Base-by-base conservation (phyloP, 92 coral and sea anemone genomes). In the Anthopleura xanthogrammica region DNA sequence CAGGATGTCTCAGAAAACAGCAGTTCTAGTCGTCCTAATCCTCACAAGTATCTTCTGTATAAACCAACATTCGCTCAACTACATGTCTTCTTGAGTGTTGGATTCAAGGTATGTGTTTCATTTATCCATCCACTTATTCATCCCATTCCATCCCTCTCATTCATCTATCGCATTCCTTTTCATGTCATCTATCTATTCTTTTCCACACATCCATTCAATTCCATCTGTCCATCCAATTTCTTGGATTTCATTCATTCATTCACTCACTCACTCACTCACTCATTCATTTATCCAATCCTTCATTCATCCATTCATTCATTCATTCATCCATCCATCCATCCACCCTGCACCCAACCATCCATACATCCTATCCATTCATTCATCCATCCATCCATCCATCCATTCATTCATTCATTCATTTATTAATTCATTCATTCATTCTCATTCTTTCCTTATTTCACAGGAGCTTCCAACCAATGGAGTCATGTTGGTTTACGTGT, bases 31-130 rank as follows among this genome's bases (percentile, higher is more conserved):
- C 87, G 92, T 57, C 91, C 98, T 12, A 96, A 96, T 58, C 99
- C 99, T 20, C 99, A 96, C 89, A 96, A 96, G 87, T 96, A 94
- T 80, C 93, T 96, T 36, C 86, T 96, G 43, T 96, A 96, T 85
- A 96, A 96, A 79, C 99, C 99, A 16, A 92, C 98, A 4, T 87
- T 94, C 23, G 76, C 96, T 19, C 99, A 96, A 88, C 80, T 96
- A 36, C 85, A 90, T 90, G 95, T 95, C 16, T 96, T 96, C 80
- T 95, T 96, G 70, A 92, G 96, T n/a, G 92, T 95, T 65, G 98
- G 99, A 10, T 88, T 96, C 55, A 96, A 96, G 99, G 99, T 95
- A 77, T 58, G 80, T 29, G 41, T 23, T 10, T 14, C 73, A 68
- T 22, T 4, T 12, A 3, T 68, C 73, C 41, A 10, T 29, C 73